Base-by-base conservation (phyloP, 2,113 vertebrate genomes). In the Rhabdomys dilectus region DNA sequence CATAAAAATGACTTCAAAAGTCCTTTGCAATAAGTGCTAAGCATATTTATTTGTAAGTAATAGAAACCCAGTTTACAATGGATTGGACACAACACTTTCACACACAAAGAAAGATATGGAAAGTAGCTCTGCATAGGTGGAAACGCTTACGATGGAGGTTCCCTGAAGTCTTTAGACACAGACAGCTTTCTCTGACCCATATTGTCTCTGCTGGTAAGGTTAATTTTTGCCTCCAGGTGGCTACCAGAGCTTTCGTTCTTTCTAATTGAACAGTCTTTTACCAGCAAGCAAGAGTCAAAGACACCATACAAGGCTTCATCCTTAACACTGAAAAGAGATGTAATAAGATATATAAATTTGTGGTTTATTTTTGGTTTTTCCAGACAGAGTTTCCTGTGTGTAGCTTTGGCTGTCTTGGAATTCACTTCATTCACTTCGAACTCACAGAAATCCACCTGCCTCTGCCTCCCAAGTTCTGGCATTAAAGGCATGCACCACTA, bases 321-420 rank as follows among this genome's bases (percentile, higher is more conserved):
- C 91, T 97, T 13, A 93, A 94, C 81, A 64, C 98, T 15, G 98
- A 99, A 4, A 97, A 98, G 45, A 98, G 99, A 26, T 36, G 9
- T 80, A 53, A 56, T 80, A 56, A 12, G 34, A 19, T 81, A 81
- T 7, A 3, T 58, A 36, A 8, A 72, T 22, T 21, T 72, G 36
- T 39, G 34, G 13, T 1, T 68, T 68, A 36, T 16, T 68, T 68
- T 72, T n/a, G 70, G 3, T 73, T 73, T 68, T 75, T 75, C 8
- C 1, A 75, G 72, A 75, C 72, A 42, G 72, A 39, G 72, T 39
- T 75, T 39, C 39, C 8, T 75, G n/a, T 75, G 72, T 42, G 21
- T 39, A 42, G 9, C 72, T 22, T 24, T 42, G 72, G 8, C 21
- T 42, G n/a, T 24, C 72, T 22, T 75, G 72, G 72, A 73, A 73